Base-by-base conservation (phyloP, 1,140 invertebrate species). In the Chrysomallon squamiferum region DNA sequence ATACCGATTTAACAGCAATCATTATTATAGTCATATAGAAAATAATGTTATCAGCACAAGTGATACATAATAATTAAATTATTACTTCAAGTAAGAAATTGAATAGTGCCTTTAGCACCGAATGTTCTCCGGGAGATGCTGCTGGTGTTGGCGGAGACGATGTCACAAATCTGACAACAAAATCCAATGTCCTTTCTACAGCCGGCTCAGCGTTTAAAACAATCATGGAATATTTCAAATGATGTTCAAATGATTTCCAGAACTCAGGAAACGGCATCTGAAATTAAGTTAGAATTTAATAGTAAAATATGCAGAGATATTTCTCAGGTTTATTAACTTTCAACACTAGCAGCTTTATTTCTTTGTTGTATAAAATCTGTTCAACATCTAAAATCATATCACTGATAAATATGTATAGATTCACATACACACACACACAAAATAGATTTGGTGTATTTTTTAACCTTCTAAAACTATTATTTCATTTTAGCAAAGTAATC, bases 101-200 rank as follows among this genome's bases (percentile, higher is more conserved):
- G 68, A 85, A 80, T 25, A 84, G 62, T 30, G 75, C 72, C 29
- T 75, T 50, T 15, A 84, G 58, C 54, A 85, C 67, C 41, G 72
- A 71, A 57, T 82, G 62, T 38, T n/a, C 45, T 25, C 41, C 43
- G 27, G 59, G 59, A 1, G 18, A 25, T 22, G 49, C 32, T 22
- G 29, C 45, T 29, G 69, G 65, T 47, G 43, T 32, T 33, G 63
- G 49, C 41, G 25, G 9, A 2, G 78, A 15, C 13, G 72, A 72
- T 6, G 88, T 87, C 43, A 88, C 88, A 79, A 91, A 90, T 58
- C 89, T 90, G 13, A 89, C 88, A 4, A 90, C 87, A 84, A 91
- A 92, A 47, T 90, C 87, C 20, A 92, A 82, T 0, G 89, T 88
- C 30, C 88, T 84, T 70, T 90, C 89, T 2, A 91, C 89, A 72